Conservation (phyloP, 2,888 invertebrate species). For the Schizaphis graminum region DNA sequence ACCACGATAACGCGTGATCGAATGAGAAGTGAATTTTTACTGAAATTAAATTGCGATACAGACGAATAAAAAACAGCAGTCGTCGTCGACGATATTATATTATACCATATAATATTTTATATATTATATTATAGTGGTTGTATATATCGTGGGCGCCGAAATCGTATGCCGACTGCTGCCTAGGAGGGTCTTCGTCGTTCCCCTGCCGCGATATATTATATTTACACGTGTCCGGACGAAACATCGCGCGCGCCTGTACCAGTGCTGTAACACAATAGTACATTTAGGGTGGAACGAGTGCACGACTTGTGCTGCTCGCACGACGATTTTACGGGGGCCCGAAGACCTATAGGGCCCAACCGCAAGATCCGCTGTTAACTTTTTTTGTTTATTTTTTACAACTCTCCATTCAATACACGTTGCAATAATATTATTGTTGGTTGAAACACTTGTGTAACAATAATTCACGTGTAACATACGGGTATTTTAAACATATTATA, state of each 20-base stretch:
- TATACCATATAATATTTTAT: too few relatives aligned
- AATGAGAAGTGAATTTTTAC: neutral
- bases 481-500: neutral
- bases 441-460: neutral
- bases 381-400: neutral
- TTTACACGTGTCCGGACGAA: neutral
- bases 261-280: slow-evolving; percentile 27
- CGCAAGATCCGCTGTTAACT: neutral
- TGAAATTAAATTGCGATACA: neutral
- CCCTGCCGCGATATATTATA: slow-evolving; percentile 24
- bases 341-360: slow-evolving; percentile 27
- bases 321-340: neutral
- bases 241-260: neutral
- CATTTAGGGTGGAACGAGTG: neutral
- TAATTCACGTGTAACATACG: too few relatives aligned
- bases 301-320: neutral
- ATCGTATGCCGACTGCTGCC: neutral
- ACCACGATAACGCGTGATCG: neutral
- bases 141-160: neutral
- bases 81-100: neutral
- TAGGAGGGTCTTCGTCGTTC: slow-evolving; percentile 50
- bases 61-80: neutral
- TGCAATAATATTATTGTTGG: neutral
- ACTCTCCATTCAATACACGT: neutral
- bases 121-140: too few relatives aligned